Conservation (phyloP, 2,797 vertebrate genomes). For the Gobio occitaniae region DNA sequence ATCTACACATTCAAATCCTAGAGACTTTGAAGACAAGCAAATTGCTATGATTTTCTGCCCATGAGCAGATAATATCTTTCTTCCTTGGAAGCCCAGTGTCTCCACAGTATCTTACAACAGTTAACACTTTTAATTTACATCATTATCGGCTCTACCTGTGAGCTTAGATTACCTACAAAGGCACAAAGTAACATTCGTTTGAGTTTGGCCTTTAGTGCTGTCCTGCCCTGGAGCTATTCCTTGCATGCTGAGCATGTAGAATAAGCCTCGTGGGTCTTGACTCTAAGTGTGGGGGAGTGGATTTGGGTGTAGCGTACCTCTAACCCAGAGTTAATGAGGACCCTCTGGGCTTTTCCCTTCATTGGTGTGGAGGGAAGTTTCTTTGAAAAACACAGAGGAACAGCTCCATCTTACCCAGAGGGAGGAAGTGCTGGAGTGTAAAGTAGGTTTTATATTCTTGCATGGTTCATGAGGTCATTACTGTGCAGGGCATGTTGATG, state of each 20-base stretch:
- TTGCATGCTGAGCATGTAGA: slow-evolving; percentile 39
- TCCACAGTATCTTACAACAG: slow-evolving; percentile 25
- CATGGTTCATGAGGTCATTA: slow-evolving; percentile 49
- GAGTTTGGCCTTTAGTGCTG: slow-evolving; percentile 42
- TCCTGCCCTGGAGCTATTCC: slow-evolving; percentile 18
- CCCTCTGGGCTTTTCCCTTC: slow-evolving; percentile 50
- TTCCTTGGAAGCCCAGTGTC: slow-evolving; percentile 17
- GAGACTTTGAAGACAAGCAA: not conserved
- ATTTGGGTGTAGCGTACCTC: slow-evolving; percentile 40
- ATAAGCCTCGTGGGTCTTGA: slow-evolving; percentile 33
- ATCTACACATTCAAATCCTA: not conserved
- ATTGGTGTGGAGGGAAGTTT: slow-evolving; percentile 24
- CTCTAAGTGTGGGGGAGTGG: slow-evolving; percentile 48
- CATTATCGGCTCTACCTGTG: slow-evolving; percentile 33
- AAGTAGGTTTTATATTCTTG: slow-evolving; percentile 35
- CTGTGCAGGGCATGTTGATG: slow-evolving; percentile 30
- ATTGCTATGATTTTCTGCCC: slow-evolving; percentile 6
- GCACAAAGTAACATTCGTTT: slow-evolving; percentile 25
- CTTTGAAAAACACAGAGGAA: slow-evolving; percentile 29
- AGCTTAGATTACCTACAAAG: slow-evolving; percentile 39
- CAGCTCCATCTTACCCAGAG: slow-evolving; percentile 9
- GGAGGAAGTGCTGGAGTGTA: slow-evolving; percentile 35
- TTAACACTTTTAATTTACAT: slow-evolving; percentile 29
- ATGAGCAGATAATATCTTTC: slow-evolving; percentile 11
- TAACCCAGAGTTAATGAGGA: slow-evolving; percentile 61